A percentile compares a stretch with the other conserved stretches of the same genome.
Evolutionary conservation across 2,797 vertebrate species (phyloP).

Genomic region (Podargus strigoides): DNA sequence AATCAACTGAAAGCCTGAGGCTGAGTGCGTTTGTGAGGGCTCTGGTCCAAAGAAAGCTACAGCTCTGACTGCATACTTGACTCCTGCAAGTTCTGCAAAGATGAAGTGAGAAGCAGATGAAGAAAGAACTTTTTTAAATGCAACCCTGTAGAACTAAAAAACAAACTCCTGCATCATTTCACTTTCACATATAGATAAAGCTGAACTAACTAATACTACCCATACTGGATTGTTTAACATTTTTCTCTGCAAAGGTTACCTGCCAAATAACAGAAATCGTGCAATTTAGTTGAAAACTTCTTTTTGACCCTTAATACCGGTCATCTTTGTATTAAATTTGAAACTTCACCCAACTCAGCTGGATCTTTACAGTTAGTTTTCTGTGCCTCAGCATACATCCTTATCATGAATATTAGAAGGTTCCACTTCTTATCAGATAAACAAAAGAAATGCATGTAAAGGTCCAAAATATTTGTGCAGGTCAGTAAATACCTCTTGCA

Average conservation of each 20-base stretch:
- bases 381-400: background rate
- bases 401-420: background rate
- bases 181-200: background rate
- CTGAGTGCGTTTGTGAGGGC: accelerated
- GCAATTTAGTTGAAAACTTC: background rate
- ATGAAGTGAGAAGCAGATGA: background rate
- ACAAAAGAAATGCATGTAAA: background rate
- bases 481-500: background rate
- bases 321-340: background rate
- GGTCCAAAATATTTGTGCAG: background rate
- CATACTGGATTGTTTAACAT: background rate
- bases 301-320: background rate
- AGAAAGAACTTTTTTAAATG: background rate
- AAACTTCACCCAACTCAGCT: background rate
- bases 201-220: background rate
- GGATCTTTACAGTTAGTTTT: background rate
- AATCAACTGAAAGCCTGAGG: background rate
- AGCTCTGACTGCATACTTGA: background rate
- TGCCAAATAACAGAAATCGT: background rate
- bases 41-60: background rate
- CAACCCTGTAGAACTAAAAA: background rate
- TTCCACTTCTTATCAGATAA: background rate
- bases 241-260: background rate
- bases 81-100: background rate
- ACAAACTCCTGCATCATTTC: background rate